A percentile compares a stretch with the other conserved stretches of the same genome.
Evolutionary conservation across 2,113 vertebrate genomes (phyloP).

Genomic region (Corythaixoides concolor): DNA sequence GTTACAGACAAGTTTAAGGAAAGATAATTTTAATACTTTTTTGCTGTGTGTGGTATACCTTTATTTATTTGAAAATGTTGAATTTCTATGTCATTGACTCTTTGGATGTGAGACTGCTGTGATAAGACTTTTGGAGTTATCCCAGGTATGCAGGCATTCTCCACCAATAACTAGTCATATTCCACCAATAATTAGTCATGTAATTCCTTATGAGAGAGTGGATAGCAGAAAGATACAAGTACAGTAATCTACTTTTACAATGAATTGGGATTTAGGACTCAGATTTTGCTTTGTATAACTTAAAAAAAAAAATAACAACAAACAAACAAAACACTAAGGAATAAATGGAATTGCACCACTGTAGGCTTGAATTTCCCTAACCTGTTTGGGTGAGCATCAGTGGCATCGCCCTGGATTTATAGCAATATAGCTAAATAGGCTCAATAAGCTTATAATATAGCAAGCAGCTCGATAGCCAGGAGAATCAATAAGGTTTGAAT

Average conservation of each 20-base stretch:
- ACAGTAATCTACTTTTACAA: neutral
- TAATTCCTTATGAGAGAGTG: neutral
- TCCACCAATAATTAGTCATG: neutral
- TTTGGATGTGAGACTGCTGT: neutral
- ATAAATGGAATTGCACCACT: neutral
- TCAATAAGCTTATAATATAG: neutral
- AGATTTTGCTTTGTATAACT: neutral
- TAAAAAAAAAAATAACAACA: too few relatives aligned
- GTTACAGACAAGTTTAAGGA: neutral
- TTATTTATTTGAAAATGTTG: neutral
- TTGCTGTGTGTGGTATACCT: neutral
- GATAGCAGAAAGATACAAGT: neutral
- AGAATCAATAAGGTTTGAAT: neutral
- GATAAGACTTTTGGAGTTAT: neutral
- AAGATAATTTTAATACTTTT: neutral
- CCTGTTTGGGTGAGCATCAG: neutral
- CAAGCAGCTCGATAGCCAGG: neutral
- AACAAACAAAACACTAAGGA: neutral
- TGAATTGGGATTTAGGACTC: neutral
- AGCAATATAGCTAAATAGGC: neutral
- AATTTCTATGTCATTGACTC: neutral
- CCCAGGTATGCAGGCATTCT: neutral
- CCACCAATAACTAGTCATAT: neutral
- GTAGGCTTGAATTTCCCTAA: neutral
- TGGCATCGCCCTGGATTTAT: neutral